Percentiles rank a stretch among this genome's conserved stretches.
Conservation (phyloP, 2,797 vertebrate species). For the Gobionotothen gibberifrons region DNA sequence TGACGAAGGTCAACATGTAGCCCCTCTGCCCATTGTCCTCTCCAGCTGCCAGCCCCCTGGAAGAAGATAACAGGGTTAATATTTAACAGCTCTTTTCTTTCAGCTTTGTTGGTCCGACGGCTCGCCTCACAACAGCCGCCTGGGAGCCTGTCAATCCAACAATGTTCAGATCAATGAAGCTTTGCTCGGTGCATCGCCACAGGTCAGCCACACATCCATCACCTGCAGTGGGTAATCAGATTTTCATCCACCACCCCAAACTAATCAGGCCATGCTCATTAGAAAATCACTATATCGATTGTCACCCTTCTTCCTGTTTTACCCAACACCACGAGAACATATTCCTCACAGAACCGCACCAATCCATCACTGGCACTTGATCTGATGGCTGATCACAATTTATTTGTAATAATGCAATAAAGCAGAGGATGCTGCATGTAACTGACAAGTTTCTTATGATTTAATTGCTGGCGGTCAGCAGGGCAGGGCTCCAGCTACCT, state of each 20-base stretch:
- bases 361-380: constrained; percentile 79
- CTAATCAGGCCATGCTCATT: constrained; percentile 84
- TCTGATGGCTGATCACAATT: constrained; percentile 67
- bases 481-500: constrained; percentile 35
- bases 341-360: constrained; percentile 56
- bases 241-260: constrained; percentile 83
- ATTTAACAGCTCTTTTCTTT: constrained; percentile 80
- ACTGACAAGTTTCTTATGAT: constrained; percentile 66
- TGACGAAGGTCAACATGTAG: constrained; percentile 99
- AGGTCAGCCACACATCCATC: constrained; percentile 84
- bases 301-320: constrained; percentile 64
- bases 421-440: constrained; percentile 56
- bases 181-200: constrained; percentile 58
- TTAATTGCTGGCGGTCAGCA: constrained; percentile 59
- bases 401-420: constrained; percentile 73
- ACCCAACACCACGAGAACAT: constrained; percentile 68
- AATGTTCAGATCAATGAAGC: constrained; percentile 75
- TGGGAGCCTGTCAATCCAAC: constrained; percentile 72
- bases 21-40: constrained; percentile 99
- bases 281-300: constrained; percentile 83
- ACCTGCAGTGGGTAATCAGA: constrained; percentile 80
- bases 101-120: constrained; percentile 53
- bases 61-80: constrained; percentile 86
- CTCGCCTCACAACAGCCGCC: constrained; percentile 70
- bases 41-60: constrained; percentile 96